Evolutionary conservation across 2,888 invertebrate species (phyloP).

Genomic region (Polydrusus cervinus): DNA sequence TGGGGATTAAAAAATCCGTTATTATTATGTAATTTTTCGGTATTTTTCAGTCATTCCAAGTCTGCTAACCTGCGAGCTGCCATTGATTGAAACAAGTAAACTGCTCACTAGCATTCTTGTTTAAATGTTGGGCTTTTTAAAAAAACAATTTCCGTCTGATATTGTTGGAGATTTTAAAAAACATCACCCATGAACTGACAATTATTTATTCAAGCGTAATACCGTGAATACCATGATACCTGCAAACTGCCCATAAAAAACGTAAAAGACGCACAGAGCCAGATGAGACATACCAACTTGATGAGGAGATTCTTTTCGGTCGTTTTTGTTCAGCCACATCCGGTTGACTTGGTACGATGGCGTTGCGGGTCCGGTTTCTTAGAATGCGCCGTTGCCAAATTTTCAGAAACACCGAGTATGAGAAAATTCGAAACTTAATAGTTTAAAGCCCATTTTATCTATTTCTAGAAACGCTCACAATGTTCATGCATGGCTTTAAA

Average conservation of each 20-base stretch:
- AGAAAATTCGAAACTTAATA: too few relatives aligned
- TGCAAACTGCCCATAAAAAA: slow-evolving; percentile 45
- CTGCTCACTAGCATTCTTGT: too few relatives aligned
- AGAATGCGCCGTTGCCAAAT: slow-evolving; percentile 49
- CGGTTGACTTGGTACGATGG: slow-evolving; percentile 63
- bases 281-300: slow-evolving; percentile 36
- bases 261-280: slow-evolving; percentile 25
- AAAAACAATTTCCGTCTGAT: not conserved
- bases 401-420: not conserved
- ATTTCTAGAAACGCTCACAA: too few relatives aligned
- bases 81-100: too few relatives aligned
- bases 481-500: too few relatives aligned
- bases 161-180: slow-evolving; percentile 7
- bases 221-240: slow-evolving; percentile 50
- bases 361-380: slow-evolving; percentile 62
- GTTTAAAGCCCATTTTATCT: not conserved
- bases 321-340: slow-evolving; percentile 66
- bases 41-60: too few relatives aligned
- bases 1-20: too few relatives aligned
- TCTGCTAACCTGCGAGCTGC: too few relatives aligned
- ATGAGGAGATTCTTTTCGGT: slow-evolving; percentile 60
- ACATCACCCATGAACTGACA: slow-evolving; percentile 42
- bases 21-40: too few relatives aligned
- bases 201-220: slow-evolving; percentile 51
- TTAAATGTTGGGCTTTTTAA: not conserved